Evolutionary conservation across 2,888 invertebrate species (phyloP).

Genomic region (Pammene aurita): DNA sequence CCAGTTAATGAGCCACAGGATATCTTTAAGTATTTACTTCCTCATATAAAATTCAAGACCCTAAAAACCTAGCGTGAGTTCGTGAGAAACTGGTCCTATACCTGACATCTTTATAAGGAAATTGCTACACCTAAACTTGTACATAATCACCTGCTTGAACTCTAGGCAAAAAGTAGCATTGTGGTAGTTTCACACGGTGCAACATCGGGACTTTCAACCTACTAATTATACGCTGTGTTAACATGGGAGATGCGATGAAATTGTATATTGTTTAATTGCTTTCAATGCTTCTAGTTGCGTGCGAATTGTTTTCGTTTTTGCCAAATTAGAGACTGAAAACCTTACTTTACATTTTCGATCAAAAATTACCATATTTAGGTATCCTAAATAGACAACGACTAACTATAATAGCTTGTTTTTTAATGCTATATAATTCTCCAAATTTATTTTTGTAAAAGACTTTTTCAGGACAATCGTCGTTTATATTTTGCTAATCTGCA

Average conservation of each 20-base stretch:
- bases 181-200: slow-evolving; percentile 41
- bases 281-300: slow-evolving; percentile 26
- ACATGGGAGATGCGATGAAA: slow-evolving; percentile 24
- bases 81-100: slow-evolving; percentile 9
- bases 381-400: too few relatives aligned
- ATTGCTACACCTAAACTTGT: slow-evolving; percentile 13
- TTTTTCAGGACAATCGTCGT: too few relatives aligned
- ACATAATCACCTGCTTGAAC: slow-evolving; percentile 32
- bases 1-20: neutral
- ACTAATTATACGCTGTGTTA: slow-evolving; percentile 26
- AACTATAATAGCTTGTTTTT: too few relatives aligned
- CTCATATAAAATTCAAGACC: neutral
- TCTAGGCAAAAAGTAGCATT: slow-evolving; percentile 37
- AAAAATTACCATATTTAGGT: too few relatives aligned
- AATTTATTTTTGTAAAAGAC: too few relatives aligned
- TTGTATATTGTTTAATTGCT: slow-evolving; percentile 37
- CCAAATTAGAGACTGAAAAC: slow-evolving; percentile 18
- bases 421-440: too few relatives aligned
- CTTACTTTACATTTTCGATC: slow-evolving; percentile 17
- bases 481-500: too few relatives aligned
- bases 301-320: slow-evolving; percentile 25
- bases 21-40: slow-evolving; percentile 9
- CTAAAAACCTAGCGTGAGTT: slow-evolving; percentile 9
- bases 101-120: slow-evolving; percentile 24
- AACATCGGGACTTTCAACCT: slow-evolving; percentile 37